Base-by-base conservation (phyloP, 2,113 vertebrate genomes). In the Solea solea region DNA sequence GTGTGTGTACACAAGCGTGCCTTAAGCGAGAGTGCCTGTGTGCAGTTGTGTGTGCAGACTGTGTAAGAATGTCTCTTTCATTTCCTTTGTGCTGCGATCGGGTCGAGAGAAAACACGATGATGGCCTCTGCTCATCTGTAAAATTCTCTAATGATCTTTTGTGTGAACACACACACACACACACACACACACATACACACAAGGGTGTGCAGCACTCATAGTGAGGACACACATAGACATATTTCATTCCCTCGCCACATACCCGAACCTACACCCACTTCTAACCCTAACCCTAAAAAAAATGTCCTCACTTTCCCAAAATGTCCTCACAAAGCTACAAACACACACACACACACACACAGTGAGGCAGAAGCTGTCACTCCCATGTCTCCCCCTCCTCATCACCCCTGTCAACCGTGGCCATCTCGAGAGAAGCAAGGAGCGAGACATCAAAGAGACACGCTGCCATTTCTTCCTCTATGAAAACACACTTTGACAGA, bases 91-190 rank as follows among this genome's bases (percentile, higher is more conserved):
- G 57, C 51, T 40, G 55, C 58, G 72, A 80, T 71, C 82, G 69
- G 50, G 14, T 40, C 0, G 14, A 25, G 50, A 53, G 44, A 41
- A 58, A 55, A 64, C 46, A 61, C 7, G 9, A 59, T 21, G 45
- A 67, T 44, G 70, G 71, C 73, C 72, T 60, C 72, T 76, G 76
- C 75, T 83, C 74, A 72, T 79, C 72, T 82, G 69, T 79, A 65
- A 80, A 63, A 76, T 68, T 57, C 42, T 69, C 49, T 62, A 74
- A 85, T 76, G 58, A 83, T 59, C 40, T 76, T 54, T 75, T 4
- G 11, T 42, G 70, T 2, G 4, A 15, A 46, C 48, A 50, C 72
- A 61, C 21, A 7, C 53, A 48, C 34, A 34, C 34, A 34, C 34
- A 34, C 34, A 34, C 34, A 34, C 34, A 34, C 34, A 49, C n/a